These are phyloP conservation scores for Sebastiscus albofasciatus DNA, from an alignment of 2,797 vertebrate genomes.

Conservation along the genomic window DNA sequence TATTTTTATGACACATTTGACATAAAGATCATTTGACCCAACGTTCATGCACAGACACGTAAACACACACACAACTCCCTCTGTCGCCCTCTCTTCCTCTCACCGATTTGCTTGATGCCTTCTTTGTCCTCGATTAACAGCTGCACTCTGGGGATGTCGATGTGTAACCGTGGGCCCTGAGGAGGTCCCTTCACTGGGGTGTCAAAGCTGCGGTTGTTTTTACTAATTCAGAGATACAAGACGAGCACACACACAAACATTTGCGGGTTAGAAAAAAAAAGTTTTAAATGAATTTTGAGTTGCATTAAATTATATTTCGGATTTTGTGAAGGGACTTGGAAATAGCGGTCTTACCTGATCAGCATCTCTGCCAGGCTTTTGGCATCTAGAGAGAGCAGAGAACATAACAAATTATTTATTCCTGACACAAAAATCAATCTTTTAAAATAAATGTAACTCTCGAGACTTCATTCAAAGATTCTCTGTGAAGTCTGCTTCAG, in stretches of 20 bases:
- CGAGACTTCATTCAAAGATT: constrained; percentile 7
- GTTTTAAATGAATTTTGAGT: not conserved
- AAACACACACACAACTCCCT: constrained; percentile 45
- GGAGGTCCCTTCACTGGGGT: constrained; percentile 98
- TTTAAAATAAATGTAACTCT: constrained; percentile 20
- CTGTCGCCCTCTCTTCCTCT: constrained; percentile 77
- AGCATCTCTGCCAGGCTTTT: constrained; percentile 99
- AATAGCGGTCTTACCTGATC: constrained; percentile 88
- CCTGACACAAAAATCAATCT: constrained; percentile 20
- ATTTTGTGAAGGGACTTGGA: not conserved
- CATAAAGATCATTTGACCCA: not conserved
- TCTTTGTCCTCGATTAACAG: constrained; percentile 99
- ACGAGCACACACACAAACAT: constrained; percentile 36
- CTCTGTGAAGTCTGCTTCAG: not conserved
- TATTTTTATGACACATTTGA: not conserved
- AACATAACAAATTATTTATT: not conserved
- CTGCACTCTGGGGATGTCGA: constrained; percentile 98
- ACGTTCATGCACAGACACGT: not conserved
- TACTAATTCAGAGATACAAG: constrained; percentile 83
- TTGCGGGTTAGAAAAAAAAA: constrained; percentile 20
- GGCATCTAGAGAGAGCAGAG: constrained; percentile 87
- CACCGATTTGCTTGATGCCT: constrained; percentile 98
- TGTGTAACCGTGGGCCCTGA: constrained; percentile 96
- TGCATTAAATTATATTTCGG: not conserved
- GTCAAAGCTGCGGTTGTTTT: constrained; percentile 99